These are phyloP conservation scores for Gambusia yucatana DNA, from an alignment of 2,797 vertebrate species.

Conservation along the genomic window DNA sequence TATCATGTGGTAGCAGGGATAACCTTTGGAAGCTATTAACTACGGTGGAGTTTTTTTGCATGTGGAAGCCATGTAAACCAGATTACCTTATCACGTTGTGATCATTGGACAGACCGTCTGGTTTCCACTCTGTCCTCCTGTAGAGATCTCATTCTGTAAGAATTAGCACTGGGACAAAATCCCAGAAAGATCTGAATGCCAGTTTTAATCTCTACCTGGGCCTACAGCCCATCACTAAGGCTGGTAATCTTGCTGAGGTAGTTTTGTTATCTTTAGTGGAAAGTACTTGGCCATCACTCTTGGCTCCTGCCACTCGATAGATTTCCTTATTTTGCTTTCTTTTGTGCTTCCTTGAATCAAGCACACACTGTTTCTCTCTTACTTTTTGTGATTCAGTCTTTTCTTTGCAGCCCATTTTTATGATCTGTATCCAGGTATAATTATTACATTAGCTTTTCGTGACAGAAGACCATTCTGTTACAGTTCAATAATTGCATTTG, in stretches of 20 bases:
- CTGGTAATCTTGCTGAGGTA: constrained; percentile 56
- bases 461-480: neutral
- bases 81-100: constrained; percentile 73
- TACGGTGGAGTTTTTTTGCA: constrained; percentile 48
- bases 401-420: constrained; percentile 3
- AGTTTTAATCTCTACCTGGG: constrained; percentile 68
- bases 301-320: constrained; percentile 42
- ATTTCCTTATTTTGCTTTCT: constrained; percentile 28
- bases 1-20: constrained; percentile 47
- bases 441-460: constrained; percentile 15
- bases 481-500: neutral
- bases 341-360: constrained; percentile 15
- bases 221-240: constrained; percentile 61
- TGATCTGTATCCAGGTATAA: constrained; percentile 24
- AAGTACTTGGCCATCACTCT: constrained; percentile 57
- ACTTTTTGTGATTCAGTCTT: constrained; percentile 3
- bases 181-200: constrained; percentile 64
- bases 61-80: constrained; percentile 68
- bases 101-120: constrained; percentile 63
- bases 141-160: constrained; percentile 65
- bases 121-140: constrained; percentile 55
- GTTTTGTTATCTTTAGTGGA: constrained; percentile 68
- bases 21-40: constrained; percentile 65
- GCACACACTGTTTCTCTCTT: constrained; percentile 3
- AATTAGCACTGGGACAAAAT: constrained; percentile 60